Evolutionary conservation across 1,140 invertebrate genomes (phyloP).

Genomic region (Euwallacea fornicatus): DNA sequence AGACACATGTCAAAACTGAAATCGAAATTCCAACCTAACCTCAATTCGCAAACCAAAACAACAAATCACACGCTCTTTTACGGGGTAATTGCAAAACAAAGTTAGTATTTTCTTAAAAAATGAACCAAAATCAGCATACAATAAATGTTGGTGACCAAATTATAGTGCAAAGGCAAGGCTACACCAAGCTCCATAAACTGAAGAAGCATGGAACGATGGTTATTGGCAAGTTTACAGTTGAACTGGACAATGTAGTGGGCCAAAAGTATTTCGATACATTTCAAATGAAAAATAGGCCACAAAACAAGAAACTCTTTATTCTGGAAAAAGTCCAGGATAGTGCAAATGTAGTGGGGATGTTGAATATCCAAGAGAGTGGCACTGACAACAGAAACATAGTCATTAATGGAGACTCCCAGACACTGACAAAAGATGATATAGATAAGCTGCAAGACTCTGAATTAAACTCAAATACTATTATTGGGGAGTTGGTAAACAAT

Average conservation of each 20-base stretch:
- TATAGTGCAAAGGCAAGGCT: slow-evolving; percentile 73
- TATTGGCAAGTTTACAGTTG: slow-evolving; percentile 71
- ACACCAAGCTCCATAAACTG: slow-evolving; percentile 74
- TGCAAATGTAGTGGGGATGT: slow-evolving; percentile 55
- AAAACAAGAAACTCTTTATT: slow-evolving; percentile 60
- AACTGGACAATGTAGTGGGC: slow-evolving; percentile 69
- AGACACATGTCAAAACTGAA: no score
- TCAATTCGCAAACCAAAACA: no score
- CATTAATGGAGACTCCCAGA: slow-evolving; percentile 85
- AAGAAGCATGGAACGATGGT: slow-evolving; percentile 62
- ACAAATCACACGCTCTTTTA: no score
- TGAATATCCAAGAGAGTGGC: slow-evolving; percentile 62
- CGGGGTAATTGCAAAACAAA: neutral
- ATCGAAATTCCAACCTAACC: no score
- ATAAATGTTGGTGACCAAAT: slow-evolving; percentile 70
- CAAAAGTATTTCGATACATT: slow-evolving; percentile 78
- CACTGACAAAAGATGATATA: slow-evolving; percentile 81
- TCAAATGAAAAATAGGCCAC: slow-evolving; percentile 69
- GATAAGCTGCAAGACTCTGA: slow-evolving; percentile 72
- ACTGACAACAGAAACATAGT: slow-evolving; percentile 83
- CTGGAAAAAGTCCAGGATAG: slow-evolving; percentile 60
- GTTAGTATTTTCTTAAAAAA: slow-evolving; percentile 8
- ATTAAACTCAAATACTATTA: slow-evolving; percentile 77
- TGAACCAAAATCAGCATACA: slow-evolving; percentile 40
- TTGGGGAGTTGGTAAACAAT: slow-evolving; percentile 84